Conservation (phyloP, 64 coral and sea anemone genomes). For the Montipora efflorescens region DNA sequence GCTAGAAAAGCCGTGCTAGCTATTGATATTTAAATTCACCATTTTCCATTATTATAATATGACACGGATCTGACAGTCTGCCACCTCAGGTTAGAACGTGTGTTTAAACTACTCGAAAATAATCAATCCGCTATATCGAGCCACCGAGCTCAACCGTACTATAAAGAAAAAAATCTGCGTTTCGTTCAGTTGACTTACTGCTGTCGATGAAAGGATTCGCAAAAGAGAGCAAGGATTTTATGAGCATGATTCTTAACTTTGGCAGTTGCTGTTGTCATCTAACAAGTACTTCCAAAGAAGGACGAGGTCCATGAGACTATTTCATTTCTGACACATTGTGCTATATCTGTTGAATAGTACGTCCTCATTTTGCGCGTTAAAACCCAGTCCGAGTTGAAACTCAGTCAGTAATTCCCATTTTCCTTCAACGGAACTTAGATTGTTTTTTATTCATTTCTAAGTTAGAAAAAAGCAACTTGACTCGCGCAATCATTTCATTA, state of each 20-base stretch:
- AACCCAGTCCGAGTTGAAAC: neutral
- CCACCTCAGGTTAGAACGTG: slow-evolving; percentile 9
- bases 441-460: neutral
- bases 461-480: slow-evolving; percentile 29
- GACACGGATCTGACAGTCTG: slow-evolving; percentile 39
- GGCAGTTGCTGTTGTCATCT: neutral
- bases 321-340: neutral
- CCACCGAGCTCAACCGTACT: neutral
- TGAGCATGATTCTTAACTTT: neutral
- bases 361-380: neutral
- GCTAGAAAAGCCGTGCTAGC: slow-evolving; percentile 10
- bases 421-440: neutral
- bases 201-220: neutral
- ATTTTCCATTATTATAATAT: slow-evolving; percentile 43
- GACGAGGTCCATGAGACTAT: neutral
- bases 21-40: slow-evolving; percentile 81
- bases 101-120: slow-evolving; percentile 36
- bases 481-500: slow-evolving; percentile 30
- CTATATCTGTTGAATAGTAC: neutral
- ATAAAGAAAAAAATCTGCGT: neutral
- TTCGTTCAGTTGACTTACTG: neutral
- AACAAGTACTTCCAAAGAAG: neutral
- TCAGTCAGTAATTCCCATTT: neutral
- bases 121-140: neutral
- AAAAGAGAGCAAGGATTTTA: neutral